Base-by-base conservation (phyloP, 2,888 invertebrate genomes). In the Eulithis testata region DNA sequence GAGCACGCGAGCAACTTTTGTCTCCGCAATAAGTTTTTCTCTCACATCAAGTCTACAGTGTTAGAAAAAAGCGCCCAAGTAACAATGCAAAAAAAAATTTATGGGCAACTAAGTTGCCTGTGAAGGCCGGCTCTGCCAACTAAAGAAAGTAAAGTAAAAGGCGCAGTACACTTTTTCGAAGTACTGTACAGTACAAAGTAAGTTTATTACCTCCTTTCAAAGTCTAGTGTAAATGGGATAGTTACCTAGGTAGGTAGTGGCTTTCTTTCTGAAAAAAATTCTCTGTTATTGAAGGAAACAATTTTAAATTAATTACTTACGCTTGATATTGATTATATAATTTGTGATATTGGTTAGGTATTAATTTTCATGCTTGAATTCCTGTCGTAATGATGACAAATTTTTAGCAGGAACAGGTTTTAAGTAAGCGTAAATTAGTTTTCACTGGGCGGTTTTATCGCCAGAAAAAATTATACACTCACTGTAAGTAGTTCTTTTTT, bases 371-470 rank as follows among this genome's bases (percentile, higher is more conserved):
- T 84, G 87, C 86, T 75, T 79, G 79, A 81, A 74, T 69, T 82
- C 67, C 73, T 77, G 66, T 69, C 69, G 65, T 87, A 83, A 85
- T 73, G 73, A 86, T 88, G 85, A 88, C 83, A 70, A 76, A 86
- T 87, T 81, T 21, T 81, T 52, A 79, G 71, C 69, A 82, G 85
- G 81, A 87, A 87, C 77, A 75, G 71, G 69, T 69, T 69, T 27
- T 55, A 65, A 40, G 31, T 31, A 44, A 37, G 66, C 40, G 59
- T 49, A 27, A 52, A 68, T 63, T 60, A 59, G 44, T 43, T 37
- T 47, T 12, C 4, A 21, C 49, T n/a, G 31, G 45, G 14, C 9
- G 4, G 4, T 31, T 5, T 31, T 31, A 31, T 31, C 31, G 31
- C 31, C 31, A 31, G 6, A 3, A 31, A 31, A 31, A 31, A 31